phyloP scores from a whole-genome alignment of 2,113 vertebrate genomes.

The Erythrolamprus reginae region DNA sequence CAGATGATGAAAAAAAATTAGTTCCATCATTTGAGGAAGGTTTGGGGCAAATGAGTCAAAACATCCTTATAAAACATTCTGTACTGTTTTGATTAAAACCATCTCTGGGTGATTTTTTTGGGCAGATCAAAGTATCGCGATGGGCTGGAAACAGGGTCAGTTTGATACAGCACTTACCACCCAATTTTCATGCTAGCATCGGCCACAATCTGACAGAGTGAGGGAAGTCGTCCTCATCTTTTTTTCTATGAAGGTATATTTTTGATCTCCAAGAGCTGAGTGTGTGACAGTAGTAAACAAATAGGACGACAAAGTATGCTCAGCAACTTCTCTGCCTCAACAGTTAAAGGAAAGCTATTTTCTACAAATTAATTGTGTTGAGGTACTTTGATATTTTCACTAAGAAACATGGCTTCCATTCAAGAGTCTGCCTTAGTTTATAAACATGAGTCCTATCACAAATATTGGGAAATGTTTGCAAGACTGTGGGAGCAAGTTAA shows the following conservation, averaged over 20 bases:
- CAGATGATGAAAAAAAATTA: slow-evolving; percentile 60
- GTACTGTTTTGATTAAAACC: background rate
- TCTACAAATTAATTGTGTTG: background rate
- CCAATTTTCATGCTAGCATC: background rate
- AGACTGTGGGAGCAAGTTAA: background rate
- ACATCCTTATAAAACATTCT: slow-evolving; percentile 29
- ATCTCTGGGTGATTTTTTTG: background rate
- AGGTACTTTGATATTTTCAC: background rate
- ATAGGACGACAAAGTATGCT: background rate
- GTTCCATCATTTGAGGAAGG: slow-evolving; percentile 66
- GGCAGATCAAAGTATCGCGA: background rate
- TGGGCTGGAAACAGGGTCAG: background rate
- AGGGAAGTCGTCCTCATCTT: background rate
- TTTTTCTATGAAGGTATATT: background rate
- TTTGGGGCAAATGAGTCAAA: slow-evolving; percentile 69
- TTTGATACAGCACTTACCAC: background rate
- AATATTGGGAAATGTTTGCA: background rate
- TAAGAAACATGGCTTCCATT: background rate
- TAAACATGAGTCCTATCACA: background rate
- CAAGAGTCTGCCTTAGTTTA: background rate
- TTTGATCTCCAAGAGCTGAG: background rate
- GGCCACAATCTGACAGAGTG: background rate
- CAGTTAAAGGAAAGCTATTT: background rate
- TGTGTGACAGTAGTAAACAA: background rate
- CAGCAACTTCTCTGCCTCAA: background rate